Conservation (phyloP, 2,797 vertebrate species). For the Periophthalmus magnuspinnatus region DNA sequence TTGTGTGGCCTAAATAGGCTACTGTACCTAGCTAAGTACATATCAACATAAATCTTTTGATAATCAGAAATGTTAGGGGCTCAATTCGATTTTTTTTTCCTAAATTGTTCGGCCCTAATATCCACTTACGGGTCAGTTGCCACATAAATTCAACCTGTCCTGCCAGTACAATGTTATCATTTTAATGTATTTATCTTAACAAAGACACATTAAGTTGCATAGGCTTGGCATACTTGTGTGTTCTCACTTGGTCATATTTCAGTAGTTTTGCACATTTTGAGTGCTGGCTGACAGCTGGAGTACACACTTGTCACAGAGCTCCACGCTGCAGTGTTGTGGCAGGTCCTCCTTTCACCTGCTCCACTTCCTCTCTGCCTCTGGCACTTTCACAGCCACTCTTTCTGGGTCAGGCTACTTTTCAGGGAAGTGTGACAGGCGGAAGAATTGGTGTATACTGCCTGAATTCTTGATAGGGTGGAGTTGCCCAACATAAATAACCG, state of each 20-base stretch:
- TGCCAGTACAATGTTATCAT: background rate
- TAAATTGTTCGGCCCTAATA: background rate
- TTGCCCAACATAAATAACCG: background rate
- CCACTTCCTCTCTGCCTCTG: slow-evolving; percentile 32
- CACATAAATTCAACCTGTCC: background rate
- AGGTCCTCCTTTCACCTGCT: slow-evolving; percentile 21
- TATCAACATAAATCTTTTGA: background rate
- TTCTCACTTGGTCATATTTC: slow-evolving; percentile 35
- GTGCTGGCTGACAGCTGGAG: slow-evolving; percentile 26
- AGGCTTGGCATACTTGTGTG: slow-evolving; percentile 13
- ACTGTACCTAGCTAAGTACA: no score
- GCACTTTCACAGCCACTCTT: slow-evolving; percentile 21
- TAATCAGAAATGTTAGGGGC: background rate
- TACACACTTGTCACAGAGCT: slow-evolving; percentile 41
- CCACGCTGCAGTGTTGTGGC: slow-evolving; percentile 16
- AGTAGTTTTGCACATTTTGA: slow-evolving; percentile 31
- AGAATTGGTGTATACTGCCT: slow-evolving; percentile 11
- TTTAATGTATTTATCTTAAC: background rate
- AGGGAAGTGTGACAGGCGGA: slow-evolving; percentile 30
- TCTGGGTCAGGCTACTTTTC: slow-evolving; percentile 41
- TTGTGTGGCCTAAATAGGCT: no score
- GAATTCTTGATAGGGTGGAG: slow-evolving; percentile 6
- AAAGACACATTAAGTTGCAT: background rate
- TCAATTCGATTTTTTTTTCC: background rate
- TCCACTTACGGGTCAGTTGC: background rate